These are phyloP conservation scores for Allenopithecus nigroviridis DNA, from an alignment of 2,797 vertebrate genomes.

Conservation along the genomic window DNA sequence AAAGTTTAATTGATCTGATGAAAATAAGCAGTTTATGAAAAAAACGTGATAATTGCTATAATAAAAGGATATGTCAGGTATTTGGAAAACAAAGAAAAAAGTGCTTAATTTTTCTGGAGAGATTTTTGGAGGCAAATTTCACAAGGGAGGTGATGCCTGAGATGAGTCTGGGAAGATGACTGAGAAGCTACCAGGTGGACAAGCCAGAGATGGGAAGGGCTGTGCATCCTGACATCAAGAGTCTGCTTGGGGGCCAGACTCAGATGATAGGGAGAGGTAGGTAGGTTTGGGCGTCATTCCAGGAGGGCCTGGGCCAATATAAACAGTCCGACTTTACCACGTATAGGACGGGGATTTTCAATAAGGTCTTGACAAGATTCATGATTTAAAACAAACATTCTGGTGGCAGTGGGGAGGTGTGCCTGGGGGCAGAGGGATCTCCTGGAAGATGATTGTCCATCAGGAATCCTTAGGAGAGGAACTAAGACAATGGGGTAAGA, in stretches of 20 bases:
- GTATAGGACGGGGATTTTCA: background rate
- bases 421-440: background rate
- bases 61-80: background rate
- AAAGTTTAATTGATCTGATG: background rate
- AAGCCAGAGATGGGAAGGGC: background rate
- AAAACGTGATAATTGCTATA: background rate
- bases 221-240: accelerated
- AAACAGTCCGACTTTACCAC: background rate
- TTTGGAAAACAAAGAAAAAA: background rate
- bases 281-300: background rate
- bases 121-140: background rate
- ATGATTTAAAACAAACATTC: background rate
- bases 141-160: background rate
- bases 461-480: background rate
- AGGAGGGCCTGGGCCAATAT: background rate
- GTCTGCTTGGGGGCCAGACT: background rate
- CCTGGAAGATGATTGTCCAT: background rate
- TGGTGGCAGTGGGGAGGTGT: background rate
- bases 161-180: background rate
- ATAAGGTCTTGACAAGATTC: background rate
- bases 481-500: background rate
- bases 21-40: background rate
- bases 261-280: background rate
- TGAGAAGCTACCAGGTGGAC: background rate
- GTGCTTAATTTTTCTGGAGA: background rate